Evolutionary conservation across 2,888 invertebrate species (phyloP).

Genomic region (Mylabris sibirica): DNA sequence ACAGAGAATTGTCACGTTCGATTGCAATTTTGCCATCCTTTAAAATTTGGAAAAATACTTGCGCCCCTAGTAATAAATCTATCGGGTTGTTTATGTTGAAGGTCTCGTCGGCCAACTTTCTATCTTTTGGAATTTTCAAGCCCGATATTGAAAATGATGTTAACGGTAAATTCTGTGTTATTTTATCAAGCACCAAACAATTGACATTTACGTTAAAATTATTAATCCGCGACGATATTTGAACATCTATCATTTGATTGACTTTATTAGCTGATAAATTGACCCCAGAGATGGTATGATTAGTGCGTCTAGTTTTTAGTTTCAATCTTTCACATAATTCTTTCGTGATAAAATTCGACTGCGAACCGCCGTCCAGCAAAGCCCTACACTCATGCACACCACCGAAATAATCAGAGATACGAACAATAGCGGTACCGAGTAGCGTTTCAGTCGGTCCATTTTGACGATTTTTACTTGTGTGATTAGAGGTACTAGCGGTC

Average conservation of each 20-base stretch:
- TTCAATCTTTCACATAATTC: conserved; percentile 3
- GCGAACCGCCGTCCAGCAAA: neutral
- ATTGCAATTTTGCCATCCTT: conserved; percentile 11
- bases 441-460: too few species aligned
- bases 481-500: too few species aligned
- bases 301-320: neutral
- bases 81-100: neutral
- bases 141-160: neutral
- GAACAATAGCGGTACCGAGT: too few species aligned
- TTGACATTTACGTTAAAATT: neutral
- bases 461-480: too few species aligned
- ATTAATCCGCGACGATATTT: neutral
- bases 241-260: neutral
- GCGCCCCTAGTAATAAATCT: conserved; percentile 19
- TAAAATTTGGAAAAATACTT: conserved; percentile 15
- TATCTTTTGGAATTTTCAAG: neutral
- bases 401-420: too few species aligned
- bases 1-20: neutral
- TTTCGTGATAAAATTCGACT: conserved; percentile 7
- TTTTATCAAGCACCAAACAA: neutral
- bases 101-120: neutral
- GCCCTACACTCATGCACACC: too few species aligned
- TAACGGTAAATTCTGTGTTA: neutral
- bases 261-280: neutral
- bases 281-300: neutral